phyloP scores from a whole-genome alignment of 2,888 invertebrate species.

The Minunthozetes semirufus region DNA sequence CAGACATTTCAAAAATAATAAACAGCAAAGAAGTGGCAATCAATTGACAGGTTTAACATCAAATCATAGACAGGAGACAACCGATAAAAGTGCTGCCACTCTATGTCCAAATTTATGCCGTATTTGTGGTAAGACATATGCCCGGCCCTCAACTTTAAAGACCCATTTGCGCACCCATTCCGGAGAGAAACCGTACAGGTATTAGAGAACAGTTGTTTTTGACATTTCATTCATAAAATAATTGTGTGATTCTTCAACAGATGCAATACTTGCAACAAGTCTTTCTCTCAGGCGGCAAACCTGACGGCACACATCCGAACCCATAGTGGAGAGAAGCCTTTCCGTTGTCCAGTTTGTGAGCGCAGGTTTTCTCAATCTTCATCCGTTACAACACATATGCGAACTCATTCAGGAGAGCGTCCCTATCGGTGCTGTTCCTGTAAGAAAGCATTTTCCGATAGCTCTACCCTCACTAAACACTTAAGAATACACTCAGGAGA shows the following conservation, averaged over 20 bases:
- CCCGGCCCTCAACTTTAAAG: slow-evolving; percentile 90
- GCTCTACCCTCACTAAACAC: slow-evolving; percentile 85
- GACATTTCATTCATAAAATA: neutral
- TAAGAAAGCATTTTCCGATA: slow-evolving; percentile 97
- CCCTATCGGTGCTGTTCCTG: slow-evolving; percentile 93
- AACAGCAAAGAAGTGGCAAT: slow-evolving; percentile 6
- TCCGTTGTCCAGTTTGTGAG: slow-evolving; percentile 93
- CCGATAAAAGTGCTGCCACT: neutral
- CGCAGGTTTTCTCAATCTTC: slow-evolving; percentile 92
- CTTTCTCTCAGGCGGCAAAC: slow-evolving; percentile 92
- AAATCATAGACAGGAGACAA: neutral
- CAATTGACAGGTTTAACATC: neutral
- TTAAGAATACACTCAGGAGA: slow-evolving; percentile 80
- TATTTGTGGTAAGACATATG: slow-evolving; percentile 91
- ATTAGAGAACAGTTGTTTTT: neutral
- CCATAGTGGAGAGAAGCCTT: slow-evolving; percentile 96
- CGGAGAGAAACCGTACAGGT: slow-evolving; percentile 77
- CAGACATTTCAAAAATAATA: neutral
- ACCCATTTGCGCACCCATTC: slow-evolving; percentile 94
- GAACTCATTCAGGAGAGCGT: slow-evolving; percentile 99
- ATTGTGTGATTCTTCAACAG: slow-evolving; percentile 12
- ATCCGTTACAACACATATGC: slow-evolving; percentile 93
- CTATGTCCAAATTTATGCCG: slow-evolving; percentile 40
- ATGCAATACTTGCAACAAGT: slow-evolving; percentile 89
- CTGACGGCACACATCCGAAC: slow-evolving; percentile 92